phyloP scores from a whole-genome alignment of 2,113 vertebrate genomes.

The Sclerurus mexicanus region DNA sequence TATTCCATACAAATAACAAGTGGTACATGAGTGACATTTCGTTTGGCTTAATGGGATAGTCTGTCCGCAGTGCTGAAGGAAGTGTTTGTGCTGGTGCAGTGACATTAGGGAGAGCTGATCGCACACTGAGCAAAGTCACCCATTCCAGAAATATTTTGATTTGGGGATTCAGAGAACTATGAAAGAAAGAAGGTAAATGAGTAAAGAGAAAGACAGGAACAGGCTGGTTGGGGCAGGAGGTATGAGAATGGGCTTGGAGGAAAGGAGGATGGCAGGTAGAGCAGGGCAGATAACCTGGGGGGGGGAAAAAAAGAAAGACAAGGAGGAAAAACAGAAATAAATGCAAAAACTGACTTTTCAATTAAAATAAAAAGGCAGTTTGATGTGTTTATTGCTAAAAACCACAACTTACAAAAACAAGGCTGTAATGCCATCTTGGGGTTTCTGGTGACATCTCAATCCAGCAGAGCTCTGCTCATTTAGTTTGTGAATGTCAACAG shows the following conservation, averaged over 20 bases:
- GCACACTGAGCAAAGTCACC: neutral
- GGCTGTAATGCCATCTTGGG: slow-evolving; percentile 71
- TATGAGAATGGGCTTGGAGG: neutral
- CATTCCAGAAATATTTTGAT: neutral
- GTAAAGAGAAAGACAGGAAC: neutral
- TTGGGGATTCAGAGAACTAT: neutral
- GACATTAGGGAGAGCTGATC: neutral
- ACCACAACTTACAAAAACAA: slow-evolving; percentile 51
- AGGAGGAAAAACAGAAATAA: neutral
- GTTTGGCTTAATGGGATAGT: neutral
- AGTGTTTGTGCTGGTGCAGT: neutral
- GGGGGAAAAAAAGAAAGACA: neutral
- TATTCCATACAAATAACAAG: neutral
- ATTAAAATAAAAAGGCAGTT: neutral
- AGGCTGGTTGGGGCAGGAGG: neutral
- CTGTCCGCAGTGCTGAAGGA: neutral
- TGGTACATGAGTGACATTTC: neutral
- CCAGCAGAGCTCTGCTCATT: slow-evolving; percentile 41
- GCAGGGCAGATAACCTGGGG: neutral
- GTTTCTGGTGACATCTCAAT: slow-evolving; percentile 68
- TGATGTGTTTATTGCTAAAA: slow-evolving; percentile 9
- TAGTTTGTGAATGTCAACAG: slow-evolving; percentile 49
- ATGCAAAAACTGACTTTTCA: neutral
- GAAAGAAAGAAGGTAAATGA: neutral
- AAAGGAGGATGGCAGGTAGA: neutral